These are phyloP conservation scores for Grantiella picta DNA, from an alignment of 2,113 vertebrate genomes.

Conservation along the genomic window DNA sequence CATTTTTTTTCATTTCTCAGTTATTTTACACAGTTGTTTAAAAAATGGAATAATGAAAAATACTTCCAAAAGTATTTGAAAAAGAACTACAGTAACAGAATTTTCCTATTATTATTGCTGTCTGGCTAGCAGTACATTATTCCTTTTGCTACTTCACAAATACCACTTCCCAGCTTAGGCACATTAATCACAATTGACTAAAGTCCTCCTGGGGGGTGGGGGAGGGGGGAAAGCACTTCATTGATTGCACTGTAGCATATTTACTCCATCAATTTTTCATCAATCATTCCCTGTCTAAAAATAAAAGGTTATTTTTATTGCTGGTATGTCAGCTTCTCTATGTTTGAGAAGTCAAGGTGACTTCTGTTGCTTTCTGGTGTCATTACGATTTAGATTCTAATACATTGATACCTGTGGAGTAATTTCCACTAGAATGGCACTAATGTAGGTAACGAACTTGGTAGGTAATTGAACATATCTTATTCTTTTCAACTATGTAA, in stretches of 20 bases:
- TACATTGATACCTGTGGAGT: neutral
- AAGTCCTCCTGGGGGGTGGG: rapidly evolving
- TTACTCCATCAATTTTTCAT: conserved; percentile 3
- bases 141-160: neutral
- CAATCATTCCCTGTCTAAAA: neutral
- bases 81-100: neutral
- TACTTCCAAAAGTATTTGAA: neutral
- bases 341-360: neutral
- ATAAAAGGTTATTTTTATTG: conserved; percentile 24
- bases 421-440: neutral
- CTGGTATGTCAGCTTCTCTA: neutral
- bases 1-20: neutral
- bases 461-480: neutral
- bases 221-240: rapidly evolving
- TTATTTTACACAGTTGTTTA: neutral
- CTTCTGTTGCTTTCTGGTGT: neutral
- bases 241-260: neutral
- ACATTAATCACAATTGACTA: neutral
- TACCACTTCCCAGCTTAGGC: neutral
- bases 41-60: neutral
- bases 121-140: neutral
- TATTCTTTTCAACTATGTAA: neutral
- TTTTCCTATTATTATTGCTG: neutral
- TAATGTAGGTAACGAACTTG: neutral
- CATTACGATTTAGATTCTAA: neutral